Conservation (phyloP, 2,113 vertebrate genomes). For the Xenus cinereus region DNA sequence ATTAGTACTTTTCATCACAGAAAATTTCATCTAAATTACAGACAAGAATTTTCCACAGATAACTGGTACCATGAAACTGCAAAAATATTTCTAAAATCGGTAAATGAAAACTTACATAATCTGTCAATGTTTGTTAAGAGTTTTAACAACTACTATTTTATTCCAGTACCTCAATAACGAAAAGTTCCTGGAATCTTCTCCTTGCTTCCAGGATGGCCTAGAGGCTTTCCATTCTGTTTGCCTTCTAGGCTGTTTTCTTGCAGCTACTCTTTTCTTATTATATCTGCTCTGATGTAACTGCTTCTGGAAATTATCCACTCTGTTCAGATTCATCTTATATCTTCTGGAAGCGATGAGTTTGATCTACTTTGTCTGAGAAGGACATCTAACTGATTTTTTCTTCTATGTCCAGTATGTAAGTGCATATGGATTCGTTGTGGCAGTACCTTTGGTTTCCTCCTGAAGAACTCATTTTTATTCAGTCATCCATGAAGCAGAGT, state of each 20-base stretch:
- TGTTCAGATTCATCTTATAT: not conserved
- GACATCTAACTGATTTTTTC: not conserved
- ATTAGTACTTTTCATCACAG: not conserved
- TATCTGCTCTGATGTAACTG: not conserved
- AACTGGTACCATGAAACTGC: not conserved
- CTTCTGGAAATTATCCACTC: slow-evolving; percentile 1
- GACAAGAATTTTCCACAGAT: not conserved
- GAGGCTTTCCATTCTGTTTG: not conserved
- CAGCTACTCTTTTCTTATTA: not conserved
- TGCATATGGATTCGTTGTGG: not conserved
- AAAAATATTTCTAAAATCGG: not conserved
- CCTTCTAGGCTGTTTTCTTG: not conserved
- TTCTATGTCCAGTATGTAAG: not conserved
- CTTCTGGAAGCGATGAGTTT: not conserved
- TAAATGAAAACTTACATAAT: not conserved
- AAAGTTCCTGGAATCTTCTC: not conserved
- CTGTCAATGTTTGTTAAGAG: not conserved
- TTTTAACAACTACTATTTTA: not conserved
- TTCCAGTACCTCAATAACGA: not conserved
- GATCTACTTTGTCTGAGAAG: slow-evolving; percentile 6
- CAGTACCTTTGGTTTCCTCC: not conserved
- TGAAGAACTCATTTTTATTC: not conserved
- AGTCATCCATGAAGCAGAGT: not conserved
- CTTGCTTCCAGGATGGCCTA: not conserved
- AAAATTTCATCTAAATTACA: not conserved